Conservation (phyloP, 2,113 vertebrate genomes). For the Sminthopsis crassicaudata region DNA sequence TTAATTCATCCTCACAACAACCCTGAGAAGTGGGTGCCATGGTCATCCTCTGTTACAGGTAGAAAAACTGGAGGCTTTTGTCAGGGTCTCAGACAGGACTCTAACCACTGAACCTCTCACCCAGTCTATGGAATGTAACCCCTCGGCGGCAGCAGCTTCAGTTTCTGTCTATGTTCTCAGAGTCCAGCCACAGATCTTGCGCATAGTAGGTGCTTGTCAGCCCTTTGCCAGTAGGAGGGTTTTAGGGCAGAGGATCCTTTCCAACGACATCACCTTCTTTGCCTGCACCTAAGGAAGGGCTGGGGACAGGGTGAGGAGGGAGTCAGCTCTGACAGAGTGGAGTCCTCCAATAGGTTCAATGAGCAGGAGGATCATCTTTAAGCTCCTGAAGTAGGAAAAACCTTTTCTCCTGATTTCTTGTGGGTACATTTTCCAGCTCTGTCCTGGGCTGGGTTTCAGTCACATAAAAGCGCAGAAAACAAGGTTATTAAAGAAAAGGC, state of each 20-base stretch:
- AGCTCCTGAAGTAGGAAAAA: background rate
- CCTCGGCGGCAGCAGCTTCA: background rate
- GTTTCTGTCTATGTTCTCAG: background rate
- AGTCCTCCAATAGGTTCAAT: background rate
- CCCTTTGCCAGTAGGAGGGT: background rate
- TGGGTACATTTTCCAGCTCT: background rate
- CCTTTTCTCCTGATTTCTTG: background rate
- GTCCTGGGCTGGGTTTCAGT: background rate
- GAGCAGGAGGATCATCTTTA: background rate
- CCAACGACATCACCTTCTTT: background rate
- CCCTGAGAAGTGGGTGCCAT: background rate
- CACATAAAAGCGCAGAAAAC: conserved; percentile 26
- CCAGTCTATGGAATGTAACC: background rate
- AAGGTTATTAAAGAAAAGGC: background rate
- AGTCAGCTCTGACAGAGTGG: background rate
- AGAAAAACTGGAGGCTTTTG: background rate
- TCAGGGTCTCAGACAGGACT: background rate
- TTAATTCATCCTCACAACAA: background rate
- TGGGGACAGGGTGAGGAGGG: background rate
- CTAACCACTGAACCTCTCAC: background rate
- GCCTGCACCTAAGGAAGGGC: background rate
- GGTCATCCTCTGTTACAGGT: background rate
- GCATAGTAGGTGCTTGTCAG: background rate
- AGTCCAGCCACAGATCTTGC: background rate
- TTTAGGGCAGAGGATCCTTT: background rate